Evolutionary conservation across 1,140 invertebrate species (phyloP).

Genomic region (Drosophila parabipectinata): DNA sequence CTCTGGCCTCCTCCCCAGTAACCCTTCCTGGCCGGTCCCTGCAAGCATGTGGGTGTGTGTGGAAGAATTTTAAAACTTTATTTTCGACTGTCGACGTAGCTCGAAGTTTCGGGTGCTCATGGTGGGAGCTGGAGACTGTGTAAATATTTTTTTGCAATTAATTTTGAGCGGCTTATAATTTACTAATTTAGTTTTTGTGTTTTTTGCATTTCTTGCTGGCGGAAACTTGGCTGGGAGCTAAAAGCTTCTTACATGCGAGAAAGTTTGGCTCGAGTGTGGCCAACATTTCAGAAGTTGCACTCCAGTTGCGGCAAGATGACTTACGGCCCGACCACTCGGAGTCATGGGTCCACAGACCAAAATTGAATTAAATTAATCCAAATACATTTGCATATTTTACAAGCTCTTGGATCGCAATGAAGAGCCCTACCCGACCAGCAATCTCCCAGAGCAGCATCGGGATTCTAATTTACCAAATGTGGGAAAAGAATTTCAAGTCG

Average conservation of each 20-base stretch:
- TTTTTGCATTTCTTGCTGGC: conserved; percentile 35
- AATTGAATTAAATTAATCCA: conserved; percentile 77
- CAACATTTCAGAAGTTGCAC: conserved; percentile 12
- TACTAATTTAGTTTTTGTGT: conserved; percentile 75
- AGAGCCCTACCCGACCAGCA: conserved; percentile 13
- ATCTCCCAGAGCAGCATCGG: conserved; percentile 29
- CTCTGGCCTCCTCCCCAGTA: background rate
- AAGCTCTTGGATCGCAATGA: conserved; percentile 44
- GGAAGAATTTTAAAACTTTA: conserved; percentile 78
- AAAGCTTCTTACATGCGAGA: conserved; percentile 31
- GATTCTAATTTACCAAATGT: conserved; percentile 79
- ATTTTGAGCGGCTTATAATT: conserved; percentile 83
- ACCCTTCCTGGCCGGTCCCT: background rate
- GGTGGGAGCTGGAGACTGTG: conserved; percentile 45
- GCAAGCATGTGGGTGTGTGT: conserved; percentile 24
- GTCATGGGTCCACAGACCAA: conserved; percentile 21
- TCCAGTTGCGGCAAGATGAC: conserved; percentile 17
- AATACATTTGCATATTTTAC: conserved; percentile 67
- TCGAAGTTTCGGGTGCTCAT: conserved; percentile 61
- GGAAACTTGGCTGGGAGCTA: conserved; percentile 29
- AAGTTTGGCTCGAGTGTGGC: conserved; percentile 12
- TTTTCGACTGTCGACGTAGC: conserved; percentile 55
- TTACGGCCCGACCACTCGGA: background rate
- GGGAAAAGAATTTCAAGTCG: conserved; percentile 72
- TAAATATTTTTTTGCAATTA: conserved; percentile 83